A percentile compares a stretch with the other conserved stretches of the same genome.
phyloP scores from a whole-genome alignment of 2,888 invertebrate species.

The Machimus rusticus region DNA sequence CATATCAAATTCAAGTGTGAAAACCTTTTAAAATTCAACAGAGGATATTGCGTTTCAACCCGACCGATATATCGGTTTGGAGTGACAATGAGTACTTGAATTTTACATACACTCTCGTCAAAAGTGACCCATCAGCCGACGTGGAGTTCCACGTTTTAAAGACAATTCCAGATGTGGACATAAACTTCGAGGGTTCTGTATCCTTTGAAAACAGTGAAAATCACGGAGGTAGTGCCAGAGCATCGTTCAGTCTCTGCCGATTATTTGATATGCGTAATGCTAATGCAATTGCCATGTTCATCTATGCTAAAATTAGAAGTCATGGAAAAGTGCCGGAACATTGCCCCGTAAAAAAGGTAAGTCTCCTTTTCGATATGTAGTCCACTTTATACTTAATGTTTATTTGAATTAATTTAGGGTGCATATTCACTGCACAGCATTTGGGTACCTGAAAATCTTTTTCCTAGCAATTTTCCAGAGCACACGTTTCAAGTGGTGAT shows the following conservation, averaged over 20 bases:
- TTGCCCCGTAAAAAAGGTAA: neutral
- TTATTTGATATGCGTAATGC: neutral
- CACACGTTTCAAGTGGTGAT: neutral
- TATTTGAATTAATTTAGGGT: neutral
- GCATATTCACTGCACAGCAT: neutral
- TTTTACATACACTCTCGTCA: neutral
- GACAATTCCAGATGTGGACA: neutral
- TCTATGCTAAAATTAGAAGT: neutral
- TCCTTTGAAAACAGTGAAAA: neutral
- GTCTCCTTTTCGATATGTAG: neutral
- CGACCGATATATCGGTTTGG: neutral
- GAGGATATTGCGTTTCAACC: neutral
- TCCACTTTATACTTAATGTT: neutral
- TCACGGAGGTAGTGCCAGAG: neutral
- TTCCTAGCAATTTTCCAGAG: conserved; percentile 11
- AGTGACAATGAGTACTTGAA: conserved; percentile 9
- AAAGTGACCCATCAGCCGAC: neutral
- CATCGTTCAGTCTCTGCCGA: neutral
- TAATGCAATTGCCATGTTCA: conserved; percentile 2
- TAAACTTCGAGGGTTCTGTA: neutral
- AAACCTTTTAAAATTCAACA: neutral
- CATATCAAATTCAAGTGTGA: neutral
- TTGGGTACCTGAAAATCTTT: conserved; percentile 3
- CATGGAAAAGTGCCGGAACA: neutral
- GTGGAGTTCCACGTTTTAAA: neutral